phyloP scores from a whole-genome alignment of 2,113 vertebrate species.

The Stictonetta naevosa region DNA sequence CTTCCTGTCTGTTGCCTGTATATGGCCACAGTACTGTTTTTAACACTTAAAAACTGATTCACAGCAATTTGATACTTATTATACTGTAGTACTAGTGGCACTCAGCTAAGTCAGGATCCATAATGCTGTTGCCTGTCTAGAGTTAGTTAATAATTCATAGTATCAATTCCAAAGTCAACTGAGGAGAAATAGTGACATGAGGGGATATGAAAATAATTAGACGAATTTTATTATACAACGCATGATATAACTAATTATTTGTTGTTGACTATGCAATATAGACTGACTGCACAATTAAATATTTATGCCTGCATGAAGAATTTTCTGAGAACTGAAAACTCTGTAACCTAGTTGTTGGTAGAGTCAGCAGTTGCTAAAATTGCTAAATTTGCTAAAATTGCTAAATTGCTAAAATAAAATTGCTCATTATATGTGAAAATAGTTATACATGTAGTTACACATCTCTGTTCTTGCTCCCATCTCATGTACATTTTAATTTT shows the following conservation, averaged over 20 bases:
- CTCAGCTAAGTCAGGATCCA: not conserved
- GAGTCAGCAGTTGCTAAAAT: not conserved
- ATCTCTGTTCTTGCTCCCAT: not conserved
- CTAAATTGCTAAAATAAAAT: too few relatives aligned
- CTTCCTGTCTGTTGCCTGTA: not conserved
- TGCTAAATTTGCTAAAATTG: too few relatives aligned
- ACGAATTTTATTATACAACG: not conserved
- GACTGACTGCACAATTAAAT: not conserved
- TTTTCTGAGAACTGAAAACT: not conserved
- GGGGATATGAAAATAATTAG: not conserved
- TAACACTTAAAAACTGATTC: not conserved
- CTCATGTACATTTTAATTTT: not conserved
- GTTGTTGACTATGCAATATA: not conserved
- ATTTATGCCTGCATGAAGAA: not conserved
- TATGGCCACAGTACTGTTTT: not conserved
- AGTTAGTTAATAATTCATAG: not conserved
- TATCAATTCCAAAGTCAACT: not conserved
- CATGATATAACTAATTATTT: not conserved
- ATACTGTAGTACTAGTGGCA: not conserved
- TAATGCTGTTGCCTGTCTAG: not conserved
- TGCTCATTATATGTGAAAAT: not conserved
- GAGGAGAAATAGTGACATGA: not conserved
- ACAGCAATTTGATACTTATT: not conserved
- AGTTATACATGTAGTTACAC: not conserved
- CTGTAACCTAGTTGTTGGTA: accelerated